A percentile compares a stretch with the other conserved stretches of the same genome.
phyloP scores from a whole-genome alignment of 2,888 invertebrate species.

The Malachius bipustulatus region DNA sequence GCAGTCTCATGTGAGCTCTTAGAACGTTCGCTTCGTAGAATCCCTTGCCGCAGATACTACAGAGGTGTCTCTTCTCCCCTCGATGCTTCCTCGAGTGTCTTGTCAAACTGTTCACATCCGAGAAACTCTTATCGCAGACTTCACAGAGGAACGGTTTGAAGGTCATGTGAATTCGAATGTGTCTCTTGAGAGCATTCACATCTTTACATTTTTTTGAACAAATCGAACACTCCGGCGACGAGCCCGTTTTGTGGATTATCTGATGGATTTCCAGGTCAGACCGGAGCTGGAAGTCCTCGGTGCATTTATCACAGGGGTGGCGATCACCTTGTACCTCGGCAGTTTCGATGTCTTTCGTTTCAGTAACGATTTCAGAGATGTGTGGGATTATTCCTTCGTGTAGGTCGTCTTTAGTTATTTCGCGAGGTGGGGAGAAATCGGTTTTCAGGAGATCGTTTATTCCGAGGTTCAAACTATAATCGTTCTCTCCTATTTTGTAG shows the following conservation, averaged over 20 bases:
- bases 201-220: slow-evolving; percentile 28
- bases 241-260: slow-evolving; percentile 26
- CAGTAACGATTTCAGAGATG: slow-evolving; percentile 17
- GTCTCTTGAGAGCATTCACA: slow-evolving; percentile 27
- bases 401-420: slow-evolving; percentile 11
- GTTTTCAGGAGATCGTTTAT: slow-evolving; percentile 12
- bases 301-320: slow-evolving; percentile 17
- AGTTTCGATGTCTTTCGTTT: slow-evolving; percentile 12
- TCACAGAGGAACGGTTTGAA: slow-evolving; percentile 29
- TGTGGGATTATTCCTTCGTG: slow-evolving; percentile 13
- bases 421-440: slow-evolving; percentile 14
- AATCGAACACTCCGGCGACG: slow-evolving; percentile 24
- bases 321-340: not conserved
- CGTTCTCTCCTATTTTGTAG: slow-evolving; percentile 22
- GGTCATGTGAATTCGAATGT: slow-evolving; percentile 28
- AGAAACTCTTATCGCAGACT: slow-evolving; percentile 26
- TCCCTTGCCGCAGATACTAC: slow-evolving; percentile 29
- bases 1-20: slow-evolving; percentile 28
- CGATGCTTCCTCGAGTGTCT: slow-evolving; percentile 29
- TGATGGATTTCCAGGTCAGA: slow-evolving; percentile 27
- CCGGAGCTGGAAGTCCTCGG: slow-evolving; percentile 25
- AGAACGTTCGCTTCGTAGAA: slow-evolving; percentile 32
- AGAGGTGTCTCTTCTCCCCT: slow-evolving; percentile 31
- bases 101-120: slow-evolving; percentile 30
- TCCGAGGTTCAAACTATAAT: slow-evolving; percentile 19